Conservation (phyloP, 2,113 vertebrate species). For the Menidia beryllina region DNA sequence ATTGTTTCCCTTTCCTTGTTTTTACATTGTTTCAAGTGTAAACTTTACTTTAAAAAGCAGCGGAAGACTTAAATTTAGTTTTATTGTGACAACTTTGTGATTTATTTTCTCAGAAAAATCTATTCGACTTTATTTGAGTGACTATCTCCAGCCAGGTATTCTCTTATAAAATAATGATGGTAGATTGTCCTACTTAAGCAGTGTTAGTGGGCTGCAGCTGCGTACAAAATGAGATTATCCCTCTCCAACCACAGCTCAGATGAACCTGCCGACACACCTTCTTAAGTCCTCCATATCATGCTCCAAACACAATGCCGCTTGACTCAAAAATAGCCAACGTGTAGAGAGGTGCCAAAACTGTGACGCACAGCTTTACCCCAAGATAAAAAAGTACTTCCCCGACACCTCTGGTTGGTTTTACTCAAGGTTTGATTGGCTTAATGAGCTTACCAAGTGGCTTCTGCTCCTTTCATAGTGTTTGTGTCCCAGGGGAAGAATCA, state of each 20-base stretch:
- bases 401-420: conserved; percentile 34
- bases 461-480: conserved; percentile 58
- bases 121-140: too few relatives aligned
- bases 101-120: too few relatives aligned
- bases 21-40: too few relatives aligned
- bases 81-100: too few relatives aligned
- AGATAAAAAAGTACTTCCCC: conserved; percentile 6
- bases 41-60: too few relatives aligned
- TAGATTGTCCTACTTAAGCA: too few relatives aligned
- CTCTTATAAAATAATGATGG: too few relatives aligned
- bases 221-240: too few relatives aligned
- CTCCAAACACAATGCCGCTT: background rate
- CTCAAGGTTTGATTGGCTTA: conserved; percentile 50
- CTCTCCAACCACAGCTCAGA: background rate
- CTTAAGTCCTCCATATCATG: background rate
- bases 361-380: background rate
- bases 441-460: conserved; percentile 52
- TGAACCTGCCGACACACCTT: background rate
- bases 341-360: background rate
- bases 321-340: background rate
- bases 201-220: too few relatives aligned
- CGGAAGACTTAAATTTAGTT: too few relatives aligned
- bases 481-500: conserved; percentile 9
- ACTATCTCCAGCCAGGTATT: too few relatives aligned
- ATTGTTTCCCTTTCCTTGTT: too few relatives aligned